Evolutionary conservation across 1,140 invertebrate genomes (phyloP).

Genomic region (Octopus sinensis): DNA sequence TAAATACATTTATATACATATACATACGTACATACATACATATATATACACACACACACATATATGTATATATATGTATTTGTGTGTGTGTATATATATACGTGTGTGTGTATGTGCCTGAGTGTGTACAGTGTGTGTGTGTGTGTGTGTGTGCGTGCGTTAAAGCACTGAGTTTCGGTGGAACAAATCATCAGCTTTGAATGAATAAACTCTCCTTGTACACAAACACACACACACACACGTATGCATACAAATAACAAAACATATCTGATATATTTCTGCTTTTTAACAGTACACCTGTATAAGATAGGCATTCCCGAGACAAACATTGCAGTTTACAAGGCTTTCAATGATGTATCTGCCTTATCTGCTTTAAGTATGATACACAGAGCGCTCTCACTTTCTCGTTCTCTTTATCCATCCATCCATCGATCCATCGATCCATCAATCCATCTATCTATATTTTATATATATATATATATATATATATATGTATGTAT

Average conservation of each 20-base stretch:
- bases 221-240: neutral
- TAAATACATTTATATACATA: neutral
- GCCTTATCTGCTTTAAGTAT: too few relatives aligned
- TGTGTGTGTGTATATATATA: neutral
- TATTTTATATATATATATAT: neutral
- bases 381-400: too few relatives aligned
- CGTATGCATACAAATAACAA: neutral
- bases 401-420: neutral
- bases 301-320: too few relatives aligned
- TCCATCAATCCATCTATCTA: neutral
- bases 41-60: neutral
- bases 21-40: neutral
- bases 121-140: slow-evolving; percentile 20
- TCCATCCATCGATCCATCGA: neutral
- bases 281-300: neutral
- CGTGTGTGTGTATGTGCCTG: slow-evolving; percentile 10
- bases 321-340: too few relatives aligned
- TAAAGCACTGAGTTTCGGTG: neutral
- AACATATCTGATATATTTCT: neutral
- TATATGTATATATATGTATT: neutral
- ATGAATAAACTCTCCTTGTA: neutral
- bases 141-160: neutral
- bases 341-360: too few relatives aligned
- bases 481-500: neutral
- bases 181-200: neutral